Percentiles rank a stretch among this genome's conserved stretches.
Evolutionary conservation across 2,888 invertebrate species (phyloP).

Genomic region (Psococerastis gibbosa): DNA sequence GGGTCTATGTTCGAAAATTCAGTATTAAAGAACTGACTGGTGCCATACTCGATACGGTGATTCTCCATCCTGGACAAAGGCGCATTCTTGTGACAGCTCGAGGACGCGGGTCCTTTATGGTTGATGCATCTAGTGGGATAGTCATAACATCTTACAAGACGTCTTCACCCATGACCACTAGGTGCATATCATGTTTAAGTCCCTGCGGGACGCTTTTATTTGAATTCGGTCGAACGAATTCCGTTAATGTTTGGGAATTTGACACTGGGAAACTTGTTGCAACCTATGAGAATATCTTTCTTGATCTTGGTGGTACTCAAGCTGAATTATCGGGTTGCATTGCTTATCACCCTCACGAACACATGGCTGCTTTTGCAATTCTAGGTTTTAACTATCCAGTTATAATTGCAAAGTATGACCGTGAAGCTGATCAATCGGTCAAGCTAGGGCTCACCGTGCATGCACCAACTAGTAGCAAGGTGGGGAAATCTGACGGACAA

Average conservation of each 20-base stretch:
- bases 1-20: neutral
- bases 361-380: neutral
- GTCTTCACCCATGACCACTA: neutral
- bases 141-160: neutral
- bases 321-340: neutral
- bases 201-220: constrained; percentile 1
- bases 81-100: neutral
- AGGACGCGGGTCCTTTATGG: neutral
- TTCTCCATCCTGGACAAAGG: neutral
- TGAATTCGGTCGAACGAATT: neutral
- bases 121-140: neutral
- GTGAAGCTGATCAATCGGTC: neutral
- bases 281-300: neutral
- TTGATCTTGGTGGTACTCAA: neutral
- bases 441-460: neutral
- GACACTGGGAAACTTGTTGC: constrained; percentile 1
- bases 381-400: constrained; percentile 1
- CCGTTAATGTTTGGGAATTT: constrained; percentile 3
- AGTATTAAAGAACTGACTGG: neutral
- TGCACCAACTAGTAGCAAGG: no score
- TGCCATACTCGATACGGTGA: neutral
- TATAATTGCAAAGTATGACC: neutral
- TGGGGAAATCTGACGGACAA: neutral
- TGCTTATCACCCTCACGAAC: constrained; percentile 1
- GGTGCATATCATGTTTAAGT: neutral